Evolutionary conservation across 2,888 invertebrate genomes (phyloP).

Genomic region (Linhomoeus sp.): DNA sequence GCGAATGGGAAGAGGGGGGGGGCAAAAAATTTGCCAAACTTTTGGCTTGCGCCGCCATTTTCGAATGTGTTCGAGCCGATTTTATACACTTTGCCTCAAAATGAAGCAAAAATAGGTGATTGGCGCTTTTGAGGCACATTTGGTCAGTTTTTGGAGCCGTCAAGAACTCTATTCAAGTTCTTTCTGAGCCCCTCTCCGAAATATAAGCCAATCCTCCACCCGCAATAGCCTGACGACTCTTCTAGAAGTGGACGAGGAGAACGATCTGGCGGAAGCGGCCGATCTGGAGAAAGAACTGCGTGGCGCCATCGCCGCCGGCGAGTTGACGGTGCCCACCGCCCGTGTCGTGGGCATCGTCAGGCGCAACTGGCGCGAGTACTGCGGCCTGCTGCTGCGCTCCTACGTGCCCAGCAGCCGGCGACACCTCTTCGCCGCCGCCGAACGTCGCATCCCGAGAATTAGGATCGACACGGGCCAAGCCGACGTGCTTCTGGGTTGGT

Average conservation of each 20-base stretch:
- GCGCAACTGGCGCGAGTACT: slow-evolving; percentile 91
- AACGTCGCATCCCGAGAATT: slow-evolving; percentile 75
- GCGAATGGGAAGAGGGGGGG: no score
- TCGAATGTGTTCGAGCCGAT: no score
- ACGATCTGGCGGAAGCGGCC: slow-evolving; percentile 26
- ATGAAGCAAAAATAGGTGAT: no score
- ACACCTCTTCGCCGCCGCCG: slow-evolving; percentile 82
- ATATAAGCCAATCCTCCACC: no score
- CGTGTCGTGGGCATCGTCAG: slow-evolving; percentile 78
- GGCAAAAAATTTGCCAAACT: no score
- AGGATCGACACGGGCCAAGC: slow-evolving; percentile 82
- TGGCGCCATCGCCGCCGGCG: slow-evolving; percentile 13
- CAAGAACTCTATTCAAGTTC: no score
- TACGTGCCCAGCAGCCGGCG: slow-evolving; percentile 27
- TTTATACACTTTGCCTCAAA: no score
- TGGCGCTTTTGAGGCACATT: no score
- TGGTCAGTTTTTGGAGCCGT: no score
- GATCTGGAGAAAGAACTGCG: slow-evolving; percentile 14
- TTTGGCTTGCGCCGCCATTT: no score
- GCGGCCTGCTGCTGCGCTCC: slow-evolving; percentile 63
- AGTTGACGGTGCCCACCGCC: slow-evolving; percentile 42
- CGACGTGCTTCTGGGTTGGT: slow-evolving; percentile 32
- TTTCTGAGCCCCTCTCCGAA: no score
- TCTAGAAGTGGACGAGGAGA: slow-evolving; percentile 13
- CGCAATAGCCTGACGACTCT: no score